Evolutionary conservation across 1,140 invertebrate species (phyloP).

Genomic region (Lepidostoma basale): DNA sequence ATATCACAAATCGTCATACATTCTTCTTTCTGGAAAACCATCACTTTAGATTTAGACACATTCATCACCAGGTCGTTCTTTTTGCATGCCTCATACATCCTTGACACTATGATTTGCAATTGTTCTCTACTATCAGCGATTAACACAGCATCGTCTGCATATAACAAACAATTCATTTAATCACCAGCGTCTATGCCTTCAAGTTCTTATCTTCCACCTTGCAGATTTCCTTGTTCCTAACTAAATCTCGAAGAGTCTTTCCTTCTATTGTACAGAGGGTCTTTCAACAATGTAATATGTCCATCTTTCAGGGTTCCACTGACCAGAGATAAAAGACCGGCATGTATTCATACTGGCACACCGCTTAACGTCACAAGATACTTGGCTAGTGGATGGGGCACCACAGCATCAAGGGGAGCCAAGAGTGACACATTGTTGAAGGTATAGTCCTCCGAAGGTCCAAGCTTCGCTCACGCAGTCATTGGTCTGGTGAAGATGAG

Average conservation of each 20-base stretch:
- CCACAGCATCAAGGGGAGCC: not conserved
- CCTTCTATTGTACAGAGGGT: not conserved
- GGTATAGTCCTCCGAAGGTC: no score
- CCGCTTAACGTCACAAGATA: not conserved
- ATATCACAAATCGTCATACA: no score
- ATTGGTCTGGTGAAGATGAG: no score
- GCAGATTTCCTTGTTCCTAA: not conserved
- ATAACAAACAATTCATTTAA: no score
- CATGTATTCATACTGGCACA: constrained; percentile 42
- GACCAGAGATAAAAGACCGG: constrained; percentile 32
- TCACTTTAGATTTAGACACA: no score
- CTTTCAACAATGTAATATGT: not conserved
- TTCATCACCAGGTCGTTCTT: no score
- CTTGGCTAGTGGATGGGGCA: constrained; percentile 38
- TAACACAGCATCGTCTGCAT: no score
- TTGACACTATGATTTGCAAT: no score
- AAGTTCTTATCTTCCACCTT: not conserved
- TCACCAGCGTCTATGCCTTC: not conserved
- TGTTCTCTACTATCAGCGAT: no score
- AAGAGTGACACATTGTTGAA: constrained; percentile 32
- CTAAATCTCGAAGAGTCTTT: not conserved
- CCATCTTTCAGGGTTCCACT: constrained; percentile 33
- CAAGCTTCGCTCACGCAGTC: no score
- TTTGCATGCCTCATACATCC: no score
- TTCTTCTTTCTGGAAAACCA: no score